Evolutionary conservation across 2,888 invertebrate genomes (phyloP).

Genomic region (Coecobrya sp.): DNA sequence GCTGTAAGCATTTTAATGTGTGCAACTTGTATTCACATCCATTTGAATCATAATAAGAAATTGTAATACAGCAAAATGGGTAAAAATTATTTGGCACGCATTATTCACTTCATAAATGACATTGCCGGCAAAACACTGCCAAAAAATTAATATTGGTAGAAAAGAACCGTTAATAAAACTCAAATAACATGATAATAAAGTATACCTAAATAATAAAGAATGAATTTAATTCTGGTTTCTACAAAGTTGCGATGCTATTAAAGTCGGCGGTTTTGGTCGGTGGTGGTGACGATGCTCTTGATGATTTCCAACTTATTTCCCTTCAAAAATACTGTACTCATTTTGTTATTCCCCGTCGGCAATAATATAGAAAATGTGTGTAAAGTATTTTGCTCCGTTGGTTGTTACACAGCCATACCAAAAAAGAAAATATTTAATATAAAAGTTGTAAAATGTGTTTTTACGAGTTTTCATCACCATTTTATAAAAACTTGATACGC

Average conservation of each 20-base stretch:
- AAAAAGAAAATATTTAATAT: constrained; percentile 40
- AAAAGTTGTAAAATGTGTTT: constrained; percentile 54
- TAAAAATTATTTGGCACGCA: constrained; percentile 1
- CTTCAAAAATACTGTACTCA: not conserved
- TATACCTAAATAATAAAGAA: constrained; percentile 42
- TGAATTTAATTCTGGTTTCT: not conserved
- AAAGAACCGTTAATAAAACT: constrained; percentile 57
- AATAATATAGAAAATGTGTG: constrained; percentile 18
- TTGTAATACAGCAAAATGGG: not conserved
- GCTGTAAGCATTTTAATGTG: not conserved
- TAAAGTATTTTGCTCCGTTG: not conserved
- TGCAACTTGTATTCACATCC: not conserved
- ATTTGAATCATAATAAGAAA: constrained; percentile 23
- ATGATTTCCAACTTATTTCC: not conserved
- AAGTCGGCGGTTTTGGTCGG: constrained; percentile 30
- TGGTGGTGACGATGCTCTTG: not conserved
- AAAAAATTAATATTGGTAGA: constrained; percentile 50
- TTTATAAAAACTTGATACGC: constrained; percentile 55
- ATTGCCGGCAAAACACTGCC: constrained; percentile 30
- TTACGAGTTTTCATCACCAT: constrained; percentile 65
- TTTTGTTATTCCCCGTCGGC: constrained; percentile 35
- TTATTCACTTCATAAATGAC: constrained; percentile 51
- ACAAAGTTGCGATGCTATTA: constrained; percentile 5
- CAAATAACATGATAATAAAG: constrained; percentile 49
- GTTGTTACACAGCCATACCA: not conserved